Evolutionary conservation across 1,140 invertebrate genomes (phyloP), one percentile per base, ranked within the genome.

Genomic region (Dreissena rostriformis): DNA sequence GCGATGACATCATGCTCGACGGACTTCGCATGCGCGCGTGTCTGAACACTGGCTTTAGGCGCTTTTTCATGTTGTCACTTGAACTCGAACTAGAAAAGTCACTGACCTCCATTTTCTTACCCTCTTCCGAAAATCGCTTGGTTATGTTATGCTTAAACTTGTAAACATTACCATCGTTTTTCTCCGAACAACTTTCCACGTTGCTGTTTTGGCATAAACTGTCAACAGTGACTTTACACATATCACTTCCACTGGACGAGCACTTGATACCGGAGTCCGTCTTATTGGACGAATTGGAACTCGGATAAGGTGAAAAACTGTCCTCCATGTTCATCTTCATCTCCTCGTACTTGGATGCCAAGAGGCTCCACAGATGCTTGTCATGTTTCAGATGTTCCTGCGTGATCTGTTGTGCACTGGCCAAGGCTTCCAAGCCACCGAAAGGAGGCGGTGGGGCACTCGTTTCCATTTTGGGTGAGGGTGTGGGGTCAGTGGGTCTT

Each of bases 71-170:
- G 22, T 66, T 52, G 22, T 90, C 88, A 22, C 84, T 76, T 53
- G 87, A 87, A 76, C 86, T 88, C 29, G 75, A 81, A 73, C 84
- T 87, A 57, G 86, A 87, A 28, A 87, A 86, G 78, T 88, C 87
- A 67, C 88, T 87, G 15, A 82, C 53, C 22, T 82, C 74, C 7
- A 55, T 24, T 74, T 73, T 49, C 82, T 82, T 57, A 15, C 87
- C 86, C 70, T 94, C 94, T 49, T 94, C 90, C 19, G 92, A 92
- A 90, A 98, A 98, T 67, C 97, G 94, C 90, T 98, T 96, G 87
- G 98, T 98, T 82, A 99, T 98, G 86, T 97, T 97, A 88, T 97
- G 98, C 94, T 99, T 99, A 94, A 98, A 98, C 94, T 99, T 98
- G 94, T 98, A 98, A 68, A 95, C 95, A 86, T 89, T 89, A 57